phyloP scores from a whole-genome alignment of 2,888 invertebrate genomes.

The Tetheella fluctuosa region DNA sequence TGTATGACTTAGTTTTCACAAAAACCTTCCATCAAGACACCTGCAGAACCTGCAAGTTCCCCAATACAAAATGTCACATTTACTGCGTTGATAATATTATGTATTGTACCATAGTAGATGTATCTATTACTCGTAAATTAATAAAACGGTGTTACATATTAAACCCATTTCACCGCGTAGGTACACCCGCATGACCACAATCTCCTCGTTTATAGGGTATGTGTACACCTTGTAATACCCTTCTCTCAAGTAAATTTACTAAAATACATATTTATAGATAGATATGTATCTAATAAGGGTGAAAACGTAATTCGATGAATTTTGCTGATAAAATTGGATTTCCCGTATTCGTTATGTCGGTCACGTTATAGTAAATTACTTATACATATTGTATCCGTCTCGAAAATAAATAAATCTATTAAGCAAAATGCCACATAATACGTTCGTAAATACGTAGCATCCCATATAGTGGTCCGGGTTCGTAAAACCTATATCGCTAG shows the following conservation, averaged over 20 bases:
- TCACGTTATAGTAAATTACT: conserved; percentile 19
- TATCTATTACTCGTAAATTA: conserved; percentile 4
- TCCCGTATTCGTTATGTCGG: conserved; percentile 14
- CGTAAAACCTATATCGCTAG: background rate
- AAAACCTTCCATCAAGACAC: no score
- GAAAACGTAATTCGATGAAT: conserved; percentile 9
- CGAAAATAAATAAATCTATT: conserved; percentile 21
- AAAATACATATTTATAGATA: conserved; percentile 1
- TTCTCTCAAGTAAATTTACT: conserved; percentile 11
- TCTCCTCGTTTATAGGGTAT: background rate
- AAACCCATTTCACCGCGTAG: conserved; percentile 1
- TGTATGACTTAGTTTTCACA: no score
- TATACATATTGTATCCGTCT: conserved; percentile 2
- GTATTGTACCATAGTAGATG: background rate
- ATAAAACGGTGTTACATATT: conserved; percentile 1
- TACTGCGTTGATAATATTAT: background rate
- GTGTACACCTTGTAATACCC: conserved; percentile 7
- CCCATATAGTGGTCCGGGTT: no score
- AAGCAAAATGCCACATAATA: conserved; percentile 14
- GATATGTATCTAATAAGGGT: conserved; percentile 9
- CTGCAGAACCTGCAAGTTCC: no score
- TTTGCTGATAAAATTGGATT: conserved; percentile 12
- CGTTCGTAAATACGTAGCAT: background rate
- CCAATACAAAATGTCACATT: background rate
- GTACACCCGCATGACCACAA: conserved; percentile 6